A percentile compares a stretch with the other conserved stretches of the same genome.
Conservation (phyloP, 1,140 invertebrate species). For the Solen grandis region DNA sequence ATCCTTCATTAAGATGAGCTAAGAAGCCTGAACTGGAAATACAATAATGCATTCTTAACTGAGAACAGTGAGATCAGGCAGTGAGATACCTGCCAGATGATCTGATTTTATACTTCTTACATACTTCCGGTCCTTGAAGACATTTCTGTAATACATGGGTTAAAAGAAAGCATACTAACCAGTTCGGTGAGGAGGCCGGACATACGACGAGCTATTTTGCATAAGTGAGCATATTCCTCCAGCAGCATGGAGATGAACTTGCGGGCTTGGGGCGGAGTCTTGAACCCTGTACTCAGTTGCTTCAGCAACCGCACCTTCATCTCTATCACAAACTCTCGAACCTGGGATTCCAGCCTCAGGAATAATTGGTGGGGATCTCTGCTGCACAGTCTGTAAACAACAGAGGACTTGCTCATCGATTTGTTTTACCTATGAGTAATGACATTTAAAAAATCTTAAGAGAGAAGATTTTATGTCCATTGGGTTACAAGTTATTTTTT, state of each 20-base stretch:
- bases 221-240: conserved; percentile 85
- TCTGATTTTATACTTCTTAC: no score
- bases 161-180: conserved; percentile 63
- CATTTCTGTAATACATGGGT: no score
- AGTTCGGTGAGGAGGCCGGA: conserved; percentile 83
- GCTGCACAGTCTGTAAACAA: conserved; percentile 82
- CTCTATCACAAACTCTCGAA: conserved; percentile 85
- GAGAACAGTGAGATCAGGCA: no score
- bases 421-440: background rate
- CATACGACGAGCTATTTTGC: conserved; percentile 83
- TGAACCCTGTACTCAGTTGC: conserved; percentile 81
- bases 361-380: conserved; percentile 85
- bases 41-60: no score
- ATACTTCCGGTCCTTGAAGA: no score
- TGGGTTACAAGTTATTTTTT: no score
- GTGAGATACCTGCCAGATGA: no score
- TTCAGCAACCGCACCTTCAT: conserved; percentile 85
- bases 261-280: conserved; percentile 77
- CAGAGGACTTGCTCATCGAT: conserved; percentile 74
- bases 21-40: no score
- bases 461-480: no score
- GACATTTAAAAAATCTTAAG: no score
- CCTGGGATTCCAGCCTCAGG: conserved; percentile 84
- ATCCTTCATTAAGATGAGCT: no score
- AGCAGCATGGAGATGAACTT: conserved; percentile 82